phyloP scores from a whole-genome alignment of 2,888 invertebrate genomes.

The Rhaphigaster nebulosa region DNA sequence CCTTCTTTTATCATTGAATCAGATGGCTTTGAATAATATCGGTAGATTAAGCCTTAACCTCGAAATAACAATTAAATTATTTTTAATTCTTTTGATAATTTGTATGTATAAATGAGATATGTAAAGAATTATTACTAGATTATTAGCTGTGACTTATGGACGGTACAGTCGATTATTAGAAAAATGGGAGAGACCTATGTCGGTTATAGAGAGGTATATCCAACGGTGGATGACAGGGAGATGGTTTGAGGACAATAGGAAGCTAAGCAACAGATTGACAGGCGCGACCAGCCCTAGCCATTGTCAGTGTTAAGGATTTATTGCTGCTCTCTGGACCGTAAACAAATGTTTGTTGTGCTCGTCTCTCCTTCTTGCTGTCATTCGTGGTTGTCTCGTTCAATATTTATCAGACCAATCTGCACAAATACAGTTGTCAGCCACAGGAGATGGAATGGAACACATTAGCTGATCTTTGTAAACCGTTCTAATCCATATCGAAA shows the following conservation, averaged over 20 bases:
- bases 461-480: not conserved
- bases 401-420: slow-evolving; percentile 43
- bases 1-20: too few relatives aligned
- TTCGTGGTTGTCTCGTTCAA: not conserved
- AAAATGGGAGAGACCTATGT: not conserved
- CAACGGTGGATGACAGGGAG: not conserved
- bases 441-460: not conserved
- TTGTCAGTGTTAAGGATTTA: not conserved
- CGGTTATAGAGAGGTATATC: not conserved
- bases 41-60: too few relatives aligned
- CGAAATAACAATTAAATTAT: too few relatives aligned
- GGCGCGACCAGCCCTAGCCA: not conserved
- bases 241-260: not conserved
- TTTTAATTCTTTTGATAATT: too few relatives aligned
- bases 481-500: not conserved
- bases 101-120: too few relatives aligned
- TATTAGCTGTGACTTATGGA: not conserved
- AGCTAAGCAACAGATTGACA: slow-evolving; percentile 38
- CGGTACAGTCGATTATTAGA: not conserved
- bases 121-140: not conserved
- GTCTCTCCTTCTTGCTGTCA: not conserved
- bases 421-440: not conserved
- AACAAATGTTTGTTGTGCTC: slow-evolving; percentile 30
- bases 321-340: not conserved
- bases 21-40: too few relatives aligned